Conservation (phyloP, 2,113 vertebrate genomes). For the Eulacestoma nigropectus region DNA sequence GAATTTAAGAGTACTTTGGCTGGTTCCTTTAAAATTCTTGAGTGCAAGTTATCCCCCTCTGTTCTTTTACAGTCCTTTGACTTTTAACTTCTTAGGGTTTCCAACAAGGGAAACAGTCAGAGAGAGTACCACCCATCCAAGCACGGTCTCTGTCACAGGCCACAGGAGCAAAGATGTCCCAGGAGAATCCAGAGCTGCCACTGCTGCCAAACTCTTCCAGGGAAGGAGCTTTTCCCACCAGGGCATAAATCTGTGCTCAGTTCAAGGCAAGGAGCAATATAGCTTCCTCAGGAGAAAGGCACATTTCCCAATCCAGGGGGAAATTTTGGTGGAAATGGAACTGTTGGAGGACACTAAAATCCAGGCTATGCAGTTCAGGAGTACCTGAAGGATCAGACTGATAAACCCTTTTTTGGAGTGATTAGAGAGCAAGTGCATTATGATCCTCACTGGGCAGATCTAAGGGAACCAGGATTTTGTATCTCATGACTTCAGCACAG, state of each 20-base stretch:
- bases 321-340: background rate
- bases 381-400: background rate
- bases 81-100: background rate
- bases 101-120: background rate
- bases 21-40: background rate
- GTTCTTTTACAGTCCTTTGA: background rate
- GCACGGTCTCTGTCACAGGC: rapidly evolving
- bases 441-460: background rate
- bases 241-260: background rate
- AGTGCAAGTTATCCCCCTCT: background rate
- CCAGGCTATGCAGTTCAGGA: background rate
- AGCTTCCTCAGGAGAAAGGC: background rate
- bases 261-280: background rate
- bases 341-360: background rate
- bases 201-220: background rate
- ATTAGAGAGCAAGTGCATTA: background rate
- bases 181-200: background rate
- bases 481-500: rapidly evolving
- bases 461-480: background rate
- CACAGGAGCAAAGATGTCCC: background rate
- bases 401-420: background rate
- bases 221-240: background rate
- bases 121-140: background rate
- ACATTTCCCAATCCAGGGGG: background rate
- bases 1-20: background rate